Evolutionary conservation across 30 jellyfish, hydroid and myxozoan genomes (phyloP), one percentile per base, ranked within the genome.

Genomic region (Hydra vulgaris): DNA sequence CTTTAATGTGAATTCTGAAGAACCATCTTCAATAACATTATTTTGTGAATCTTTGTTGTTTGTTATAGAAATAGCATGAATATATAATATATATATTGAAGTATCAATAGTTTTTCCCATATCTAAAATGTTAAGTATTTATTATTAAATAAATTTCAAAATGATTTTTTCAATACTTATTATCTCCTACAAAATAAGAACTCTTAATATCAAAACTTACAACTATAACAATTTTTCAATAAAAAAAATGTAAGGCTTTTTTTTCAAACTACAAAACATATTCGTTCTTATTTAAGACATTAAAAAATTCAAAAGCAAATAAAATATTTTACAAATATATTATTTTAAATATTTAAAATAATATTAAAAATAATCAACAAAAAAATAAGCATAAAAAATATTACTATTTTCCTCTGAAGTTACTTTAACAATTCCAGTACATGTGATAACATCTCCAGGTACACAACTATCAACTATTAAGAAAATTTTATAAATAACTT

Each of bases 381-480:
- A 77, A 77, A 15, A 17, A 40, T 26, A 19, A 27, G 21, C 76
- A 18, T 74, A 74, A 19, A 74, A 8, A 20, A 25, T 15, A 22
- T n/a, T 68, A 68, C 75, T 68, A 86, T 95, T 82, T 53, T 87
- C 96, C 18, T 92, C 98, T 19, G 85, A 84, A 15, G 90, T 53
- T n/a, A 87, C 95, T 71, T 87, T 77, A 53, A 94, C 99, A 22
- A 94, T 85, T 7, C 99, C 99, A 26, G 95, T 85, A 0, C 86
- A 77, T 56, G 87, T 88, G 15, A 92, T 89, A 61, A 88, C 71
- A 73, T 94, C 99, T 69, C 99, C 99, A 26, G 99, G 99, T 0
- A 85, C 95, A 74, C 97, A 94, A 25, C 73, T 26, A 53, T 94
- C 99, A 74, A 94, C 99, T 94, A 71, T 53, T 40, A 40, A 40